Evolutionary conservation across 2,113 vertebrate species (phyloP).

Genomic region (Phodopus roborovskii): DNA sequence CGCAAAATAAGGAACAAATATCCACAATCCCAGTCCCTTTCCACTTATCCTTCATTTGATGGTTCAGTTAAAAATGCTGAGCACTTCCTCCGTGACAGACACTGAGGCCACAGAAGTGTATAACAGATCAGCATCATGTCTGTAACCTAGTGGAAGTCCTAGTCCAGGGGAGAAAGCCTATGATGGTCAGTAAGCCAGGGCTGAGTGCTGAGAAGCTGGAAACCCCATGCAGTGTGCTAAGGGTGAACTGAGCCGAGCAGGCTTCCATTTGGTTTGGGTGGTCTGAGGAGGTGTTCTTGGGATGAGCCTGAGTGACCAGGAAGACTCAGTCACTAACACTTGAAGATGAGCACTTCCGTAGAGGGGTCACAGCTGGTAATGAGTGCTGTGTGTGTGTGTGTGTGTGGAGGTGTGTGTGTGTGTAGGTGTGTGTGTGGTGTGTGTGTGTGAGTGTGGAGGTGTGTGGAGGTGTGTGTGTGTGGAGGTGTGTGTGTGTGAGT

Average conservation of each 20-base stretch:
- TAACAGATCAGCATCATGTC: neutral
- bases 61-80: neutral
- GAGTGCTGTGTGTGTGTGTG: neutral
- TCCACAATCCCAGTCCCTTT: neutral
- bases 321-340: neutral
- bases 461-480: neutral
- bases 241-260: neutral
- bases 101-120: neutral
- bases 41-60: neutral
- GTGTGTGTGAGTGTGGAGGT: neutral
- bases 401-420: neutral
- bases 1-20: slow-evolving; percentile 20
- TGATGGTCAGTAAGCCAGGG: neutral
- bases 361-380: neutral
- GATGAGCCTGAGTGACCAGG: neutral
- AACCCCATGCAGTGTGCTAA: neutral
- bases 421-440: neutral
- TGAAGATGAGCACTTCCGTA: neutral
- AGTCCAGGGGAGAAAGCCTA: neutral
- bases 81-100: neutral
- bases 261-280: neutral
- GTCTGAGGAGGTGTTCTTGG: neutral
- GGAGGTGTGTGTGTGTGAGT: neutral
- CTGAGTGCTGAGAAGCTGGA: neutral
- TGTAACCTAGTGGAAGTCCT: no score